Base-by-base conservation (phyloP, 1,140 invertebrate species). In the Acromyrmex charruanus region DNA sequence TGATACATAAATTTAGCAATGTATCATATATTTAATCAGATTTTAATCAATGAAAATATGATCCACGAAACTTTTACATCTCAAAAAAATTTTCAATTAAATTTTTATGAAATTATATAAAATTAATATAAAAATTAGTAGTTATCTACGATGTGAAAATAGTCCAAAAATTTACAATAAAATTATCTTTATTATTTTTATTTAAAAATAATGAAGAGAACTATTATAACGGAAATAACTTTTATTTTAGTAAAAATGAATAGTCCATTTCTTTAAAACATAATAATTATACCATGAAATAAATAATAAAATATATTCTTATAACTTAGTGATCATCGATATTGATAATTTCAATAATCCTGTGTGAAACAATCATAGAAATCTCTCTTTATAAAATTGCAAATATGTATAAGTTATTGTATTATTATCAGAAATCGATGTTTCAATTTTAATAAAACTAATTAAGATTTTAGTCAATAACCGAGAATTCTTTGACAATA, bases 11-110 rank as follows among this genome's bases (percentile, higher is more conserved):
- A 65, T 28, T 66, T 51, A 35, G 9, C 28, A 55, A 59, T 58
- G 10, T 80, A 84, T 59, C 39, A n/a, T 75, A 53, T 21, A 61
- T 28, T 44, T 75, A 75, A 74, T 75, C 9, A 21, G 25, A 84
- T 84, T 84, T 31, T 39, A 55, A 74, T 74, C 14, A 16, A 12
- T 35, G 55, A 21, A 16, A 80, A 68, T 55, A n/a, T 16, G 1
- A 68, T 21, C 14, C 7, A 12, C 25, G 6, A 61, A 28, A 21
- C 61, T 3, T 63, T 61, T 16, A 39, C 21, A 58, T 25, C 14
- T 74, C 9, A 35, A 31, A 58, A 75, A 35, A 55, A 9, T 55
- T 9, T 21, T 55, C 16, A 28, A 51, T 6, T 49, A 16, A 69
- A 69, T 44, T 74, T 39, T 39, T 0, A 44, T 44, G 39, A 44